Evolutionary conservation across 2,888 invertebrate species (phyloP).

Genomic region (Capitulum mitella): DNA sequence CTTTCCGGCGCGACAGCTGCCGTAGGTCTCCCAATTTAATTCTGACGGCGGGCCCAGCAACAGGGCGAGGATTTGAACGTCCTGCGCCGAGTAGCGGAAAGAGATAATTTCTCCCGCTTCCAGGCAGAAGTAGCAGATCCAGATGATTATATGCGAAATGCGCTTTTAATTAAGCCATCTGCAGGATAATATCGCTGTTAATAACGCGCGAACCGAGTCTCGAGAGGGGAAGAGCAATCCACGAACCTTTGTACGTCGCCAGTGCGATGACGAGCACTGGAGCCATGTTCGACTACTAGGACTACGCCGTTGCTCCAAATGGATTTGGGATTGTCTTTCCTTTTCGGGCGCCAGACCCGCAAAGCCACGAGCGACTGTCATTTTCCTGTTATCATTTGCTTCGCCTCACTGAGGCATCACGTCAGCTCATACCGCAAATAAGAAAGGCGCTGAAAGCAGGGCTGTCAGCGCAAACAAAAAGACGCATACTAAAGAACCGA

Average conservation of each 20-base stretch:
- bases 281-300: too few relatives aligned
- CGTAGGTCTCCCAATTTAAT: too few relatives aligned
- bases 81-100: not conserved
- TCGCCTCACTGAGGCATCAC: not conserved
- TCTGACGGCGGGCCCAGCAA: too few relatives aligned
- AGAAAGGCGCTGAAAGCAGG: not conserved
- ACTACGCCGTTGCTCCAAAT: too few relatives aligned
- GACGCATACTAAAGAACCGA: not conserved
- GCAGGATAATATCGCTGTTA: not conserved
- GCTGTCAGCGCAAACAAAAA: not conserved
- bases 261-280: too few relatives aligned
- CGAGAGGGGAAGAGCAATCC: too few relatives aligned
- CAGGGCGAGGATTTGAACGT: not conserved
- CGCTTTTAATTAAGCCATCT: constrained; percentile 1
- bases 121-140: not conserved
- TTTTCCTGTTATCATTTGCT: not conserved
- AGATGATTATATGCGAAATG: not conserved
- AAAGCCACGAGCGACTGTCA: too few relatives aligned
- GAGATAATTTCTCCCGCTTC: not conserved
- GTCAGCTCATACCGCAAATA: not conserved
- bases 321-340: too few relatives aligned
- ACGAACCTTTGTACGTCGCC: too few relatives aligned
- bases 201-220: too few relatives aligned
- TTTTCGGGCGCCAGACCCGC: too few relatives aligned
- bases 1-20: too few relatives aligned